Base-by-base conservation (phyloP, 2,113 vertebrate genomes). In the Aphelocoma coerulescens region DNA sequence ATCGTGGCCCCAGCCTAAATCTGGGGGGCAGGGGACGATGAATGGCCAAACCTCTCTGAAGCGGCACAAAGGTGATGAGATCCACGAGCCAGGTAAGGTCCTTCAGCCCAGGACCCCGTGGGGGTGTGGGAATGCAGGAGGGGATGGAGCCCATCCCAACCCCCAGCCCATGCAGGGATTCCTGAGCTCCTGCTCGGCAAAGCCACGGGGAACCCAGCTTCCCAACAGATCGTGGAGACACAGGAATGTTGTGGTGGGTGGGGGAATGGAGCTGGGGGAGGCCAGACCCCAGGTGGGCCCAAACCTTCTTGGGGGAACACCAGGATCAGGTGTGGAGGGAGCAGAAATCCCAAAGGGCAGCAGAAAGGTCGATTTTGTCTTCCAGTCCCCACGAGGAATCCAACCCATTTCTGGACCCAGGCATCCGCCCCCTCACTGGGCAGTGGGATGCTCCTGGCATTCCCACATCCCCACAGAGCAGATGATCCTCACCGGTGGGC, bases 221-320 rank as follows among this genome's bases (percentile, higher is more conserved):
- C 27, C 57, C 3, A 1, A 5, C 0, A 4, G n/a, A 4, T 9
- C 51, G 1, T 0, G 0, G 68, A 63, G 62, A 39, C 16, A 7
- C 8, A 4, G 39, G 37, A n/a, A 12, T 30, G 49, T 6, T 3
- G 5, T 13, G 26, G 13, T 0, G 9, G 37, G 6, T 17, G 9
- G 2, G 43, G 13, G 12, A 37, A 33, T 6, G 19, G 52, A 46
- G 49, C 33, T 39, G 41, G 61, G 55, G 37, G 17, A 44, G 15
- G 22, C 6, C 0, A 1, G 18, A 28, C 4, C 17, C 27, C 41
- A 22, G 7, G 1, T 3, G n/a, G 18, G 39, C 5, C 18, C 19
- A 73, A 86, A 37, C 27, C 55, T 16, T 21, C 18, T 3, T 27
- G 17, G 30, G 27, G 46, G 46, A 61, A 8, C 39, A 23, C 14